These are phyloP conservation scores for Apostichopus leukothele DNA, from an alignment of 53 echinoderm and acorn worm species.

Conservation along the genomic window DNA sequence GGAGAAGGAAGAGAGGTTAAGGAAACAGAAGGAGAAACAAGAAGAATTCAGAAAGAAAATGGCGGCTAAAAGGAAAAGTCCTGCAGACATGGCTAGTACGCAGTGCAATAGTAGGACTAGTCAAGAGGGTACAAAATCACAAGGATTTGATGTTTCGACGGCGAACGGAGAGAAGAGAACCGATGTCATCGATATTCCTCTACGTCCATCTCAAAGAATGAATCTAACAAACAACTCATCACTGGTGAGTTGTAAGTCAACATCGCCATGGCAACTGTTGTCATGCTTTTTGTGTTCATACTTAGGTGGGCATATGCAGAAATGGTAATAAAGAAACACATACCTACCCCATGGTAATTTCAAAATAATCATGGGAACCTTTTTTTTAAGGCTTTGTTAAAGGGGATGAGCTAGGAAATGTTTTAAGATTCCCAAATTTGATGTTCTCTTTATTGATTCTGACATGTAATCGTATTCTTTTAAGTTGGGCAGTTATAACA, in stretches of 20 bases:
- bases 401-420: too few species aligned
- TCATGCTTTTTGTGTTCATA: too few species aligned
- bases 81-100: not conserved
- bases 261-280: too few species aligned
- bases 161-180: not conserved
- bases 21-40: slow-evolving; percentile 88
- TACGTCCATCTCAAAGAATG: not conserved
- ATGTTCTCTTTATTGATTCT: too few species aligned
- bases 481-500: too few species aligned
- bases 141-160: slow-evolving; percentile 34
- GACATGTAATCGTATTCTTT: too few species aligned
- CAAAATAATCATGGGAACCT: too few species aligned
- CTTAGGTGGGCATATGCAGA: too few species aligned
- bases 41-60: slow-evolving; percentile 71
- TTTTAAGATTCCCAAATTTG: too few species aligned
- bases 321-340: too few species aligned
- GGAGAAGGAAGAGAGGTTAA: slow-evolving; percentile 73
- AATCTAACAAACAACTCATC: not conserved
- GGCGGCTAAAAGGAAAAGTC: slow-evolving; percentile 37
- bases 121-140: not conserved
- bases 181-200: not conserved
- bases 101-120: not conserved
- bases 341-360: too few species aligned
- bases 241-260: not conserved
- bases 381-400: too few species aligned